A percentile compares a stretch with the other conserved stretches of the same genome.
Conservation (phyloP, 1,140 invertebrate genomes). For the Papilio helenus region DNA sequence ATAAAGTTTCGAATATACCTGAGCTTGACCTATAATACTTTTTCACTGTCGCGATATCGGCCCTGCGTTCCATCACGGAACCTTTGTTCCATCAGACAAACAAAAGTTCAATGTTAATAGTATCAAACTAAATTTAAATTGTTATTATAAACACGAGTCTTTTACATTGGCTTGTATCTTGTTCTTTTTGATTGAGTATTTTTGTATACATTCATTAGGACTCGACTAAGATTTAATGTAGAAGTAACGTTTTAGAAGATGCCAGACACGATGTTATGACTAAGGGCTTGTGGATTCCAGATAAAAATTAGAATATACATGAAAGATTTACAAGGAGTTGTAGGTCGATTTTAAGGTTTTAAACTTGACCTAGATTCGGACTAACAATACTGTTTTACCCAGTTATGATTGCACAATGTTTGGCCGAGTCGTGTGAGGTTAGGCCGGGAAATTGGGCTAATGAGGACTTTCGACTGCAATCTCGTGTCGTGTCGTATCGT, state of each 20-base stretch:
- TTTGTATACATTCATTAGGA: constrained; percentile 2
- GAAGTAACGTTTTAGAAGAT: constrained; percentile 22
- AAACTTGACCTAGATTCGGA: constrained; percentile 63
- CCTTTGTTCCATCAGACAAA: constrained; percentile 38
- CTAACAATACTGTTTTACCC: constrained; percentile 59
- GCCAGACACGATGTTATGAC: constrained; percentile 16
- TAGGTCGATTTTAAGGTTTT: constrained; percentile 46
- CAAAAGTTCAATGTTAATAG: constrained; percentile 36
- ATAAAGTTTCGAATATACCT: constrained; percentile 18
- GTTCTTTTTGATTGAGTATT: constrained; percentile 13
- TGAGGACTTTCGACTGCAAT: constrained; percentile 49
- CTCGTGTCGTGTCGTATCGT: constrained; percentile 40
- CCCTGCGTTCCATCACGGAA: constrained; percentile 37
- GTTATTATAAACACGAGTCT: constrained; percentile 17
- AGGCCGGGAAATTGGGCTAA: constrained; percentile 57
- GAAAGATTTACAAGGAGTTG: constrained; percentile 7
- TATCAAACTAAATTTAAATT: constrained; percentile 25
- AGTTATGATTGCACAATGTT: constrained; percentile 65
- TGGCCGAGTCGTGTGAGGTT: constrained; percentile 57
- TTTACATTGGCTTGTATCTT: constrained; percentile 2
- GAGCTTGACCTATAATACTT: constrained; percentile 48
- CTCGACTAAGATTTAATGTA: background rate
- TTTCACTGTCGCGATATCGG: constrained; percentile 28
- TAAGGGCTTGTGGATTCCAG: constrained; percentile 23
- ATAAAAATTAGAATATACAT: constrained; percentile 26